Evolutionary conservation across 2,113 vertebrate species (phyloP), one percentile per base, ranked within the genome.

Genomic region (Amphiprion ocellaris): DNA sequence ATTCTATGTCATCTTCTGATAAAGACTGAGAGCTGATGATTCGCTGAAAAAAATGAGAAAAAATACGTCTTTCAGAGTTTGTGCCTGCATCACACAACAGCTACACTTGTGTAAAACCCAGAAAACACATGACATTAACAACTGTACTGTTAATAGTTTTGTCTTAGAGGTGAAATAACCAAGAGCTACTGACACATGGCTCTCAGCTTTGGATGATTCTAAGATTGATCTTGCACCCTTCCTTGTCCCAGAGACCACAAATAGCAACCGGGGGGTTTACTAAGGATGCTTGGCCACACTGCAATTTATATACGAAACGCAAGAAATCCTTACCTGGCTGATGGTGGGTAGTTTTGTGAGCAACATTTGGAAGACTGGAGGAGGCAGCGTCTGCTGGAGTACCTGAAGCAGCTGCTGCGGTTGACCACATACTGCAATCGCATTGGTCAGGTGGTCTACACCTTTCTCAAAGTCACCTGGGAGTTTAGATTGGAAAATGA

Each of bases 301-400:
- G 14, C 17, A 16, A 23, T 15, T 1, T 1, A 58, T 6, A 19
- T 1, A 1, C 10, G 4, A 16, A 2, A 50, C 19, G 39, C 2
- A 33, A 10, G n/a, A 26, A 1, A 53, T 6, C 4, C 85, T 84
- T 47, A 84, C 87, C 82, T 89, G 87, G 92, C 97, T 98, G 93
- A 99, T 97, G 68, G 94, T 96, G 75, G 97, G 98, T 46, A 99
- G 96, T 89, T 98, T 99, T 66, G 97, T 97, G 86, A 99, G 96
- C 68, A 99, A 95, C 97, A 99, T 99, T 90, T 99, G 98, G 92
- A 99, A 99, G 88, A 99, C 98, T 0, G 97, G 97, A 2, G 97
- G 95, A 1, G 98, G 98, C 66, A 99, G 95, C 1, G 98, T 99
- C 81, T 99, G 98, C 94, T 99, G 97, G 59, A 99, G 92, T 23